Percentiles rank a stretch among this genome's conserved stretches.
Evolutionary conservation across 2,113 vertebrate species (phyloP).

Genomic region (Peromyscus leucopus): DNA sequence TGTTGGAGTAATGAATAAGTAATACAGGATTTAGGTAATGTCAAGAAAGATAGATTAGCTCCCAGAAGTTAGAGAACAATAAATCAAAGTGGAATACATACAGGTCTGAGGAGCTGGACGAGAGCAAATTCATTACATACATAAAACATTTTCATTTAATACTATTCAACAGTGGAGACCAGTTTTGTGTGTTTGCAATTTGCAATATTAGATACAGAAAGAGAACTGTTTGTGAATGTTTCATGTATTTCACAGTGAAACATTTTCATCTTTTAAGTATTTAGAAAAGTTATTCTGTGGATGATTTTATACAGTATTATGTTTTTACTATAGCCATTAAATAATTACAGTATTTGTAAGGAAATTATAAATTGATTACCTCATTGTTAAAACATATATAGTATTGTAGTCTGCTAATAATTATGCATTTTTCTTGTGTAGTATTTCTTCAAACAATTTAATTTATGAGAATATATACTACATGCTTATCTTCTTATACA

Average conservation of each 20-base stretch:
- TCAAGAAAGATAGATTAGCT: constrained; percentile 66
- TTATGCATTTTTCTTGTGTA: constrained; percentile 48
- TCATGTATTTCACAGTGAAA: constrained; percentile 60
- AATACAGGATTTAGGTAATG: constrained; percentile 68
- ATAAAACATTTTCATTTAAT: constrained; percentile 71
- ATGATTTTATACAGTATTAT: constrained; percentile 37
- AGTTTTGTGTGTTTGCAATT: constrained; percentile 58
- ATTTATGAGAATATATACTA: constrained; percentile 25
- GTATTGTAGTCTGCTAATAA: constrained; percentile 33
- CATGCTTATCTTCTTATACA: neutral
- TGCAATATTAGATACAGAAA: constrained; percentile 33
- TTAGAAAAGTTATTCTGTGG: constrained; percentile 44
- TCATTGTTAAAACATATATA: constrained; percentile 31
- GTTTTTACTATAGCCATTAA: constrained; percentile 37
- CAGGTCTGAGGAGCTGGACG: constrained; percentile 53
- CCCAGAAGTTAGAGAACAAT: constrained; percentile 65
- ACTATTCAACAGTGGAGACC: constrained; percentile 42
- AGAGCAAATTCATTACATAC: constrained; percentile 59
- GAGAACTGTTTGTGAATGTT: constrained; percentile 36
- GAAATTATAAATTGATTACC: constrained; percentile 42
- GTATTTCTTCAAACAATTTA: constrained; percentile 58
- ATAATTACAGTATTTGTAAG: constrained; percentile 22
- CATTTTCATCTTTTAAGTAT: constrained; percentile 20
- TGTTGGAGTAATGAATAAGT: constrained; percentile 76
- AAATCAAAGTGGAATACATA: constrained; percentile 67